Percentiles rank a stretch among this genome's conserved stretches.
Evolutionary conservation across 2,797 vertebrate species (phyloP).

Genomic region (Ctenopoma kingsleyae): DNA sequence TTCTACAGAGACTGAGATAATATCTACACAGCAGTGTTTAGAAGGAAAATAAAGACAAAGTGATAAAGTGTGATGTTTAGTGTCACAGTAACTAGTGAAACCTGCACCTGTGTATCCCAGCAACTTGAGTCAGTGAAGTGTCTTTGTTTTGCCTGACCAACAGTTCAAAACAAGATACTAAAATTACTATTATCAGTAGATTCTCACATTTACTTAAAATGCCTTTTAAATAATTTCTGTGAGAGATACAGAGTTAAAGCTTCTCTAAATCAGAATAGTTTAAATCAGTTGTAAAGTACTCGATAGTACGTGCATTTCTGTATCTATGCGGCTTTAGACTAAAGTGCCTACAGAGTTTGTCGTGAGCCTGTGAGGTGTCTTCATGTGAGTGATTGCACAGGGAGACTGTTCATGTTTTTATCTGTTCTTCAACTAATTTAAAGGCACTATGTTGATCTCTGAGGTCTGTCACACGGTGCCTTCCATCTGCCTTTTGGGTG

Average conservation of each 20-base stretch:
- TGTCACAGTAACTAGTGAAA: no score
- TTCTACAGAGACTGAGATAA: no score
- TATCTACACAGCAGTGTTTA: no score
- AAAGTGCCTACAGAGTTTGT: slow-evolving; percentile 70
- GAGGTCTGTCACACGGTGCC: slow-evolving; percentile 55
- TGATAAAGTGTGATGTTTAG: no score
- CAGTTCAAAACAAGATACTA: neutral
- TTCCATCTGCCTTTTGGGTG: slow-evolving; percentile 15
- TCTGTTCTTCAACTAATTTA: slow-evolving; percentile 6
- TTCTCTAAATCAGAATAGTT: neutral
- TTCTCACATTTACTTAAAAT: neutral
- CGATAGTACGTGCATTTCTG: neutral
- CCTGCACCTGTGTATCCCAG: no score
- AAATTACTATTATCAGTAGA: neutral
- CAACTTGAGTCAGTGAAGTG: neutral
- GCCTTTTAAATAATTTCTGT: neutral
- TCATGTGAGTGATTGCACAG: neutral
- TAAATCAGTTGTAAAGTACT: neutral
- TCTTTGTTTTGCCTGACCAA: neutral
- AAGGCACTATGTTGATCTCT: slow-evolving; percentile 26
- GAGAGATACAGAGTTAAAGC: neutral
- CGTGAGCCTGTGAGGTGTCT: slow-evolving; percentile 2
- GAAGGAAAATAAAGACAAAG: no score
- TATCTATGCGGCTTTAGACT: slow-evolving; percentile 40
- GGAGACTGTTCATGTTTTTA: slow-evolving; percentile 21